These are phyloP conservation scores for Panzeria rudis DNA, from an alignment of 2,888 invertebrate genomes.

Conservation along the genomic window DNA sequence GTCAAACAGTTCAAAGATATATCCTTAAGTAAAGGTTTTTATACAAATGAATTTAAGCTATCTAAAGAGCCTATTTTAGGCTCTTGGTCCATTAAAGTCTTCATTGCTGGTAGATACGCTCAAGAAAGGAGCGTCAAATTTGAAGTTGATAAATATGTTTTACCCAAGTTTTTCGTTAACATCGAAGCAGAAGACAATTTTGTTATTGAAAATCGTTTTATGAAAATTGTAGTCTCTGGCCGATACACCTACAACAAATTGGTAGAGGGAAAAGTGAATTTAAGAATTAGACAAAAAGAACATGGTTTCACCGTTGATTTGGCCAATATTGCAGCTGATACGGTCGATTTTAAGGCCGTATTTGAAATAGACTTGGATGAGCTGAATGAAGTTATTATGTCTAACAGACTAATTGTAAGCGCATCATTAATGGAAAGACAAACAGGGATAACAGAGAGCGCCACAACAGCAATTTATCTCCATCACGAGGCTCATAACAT, in stretches of 20 bases:
- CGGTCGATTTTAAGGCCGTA: background rate
- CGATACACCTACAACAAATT: conserved; percentile 94
- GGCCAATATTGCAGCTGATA: background rate
- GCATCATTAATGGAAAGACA: conserved; percentile 1
- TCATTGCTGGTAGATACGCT: conserved; percentile 82
- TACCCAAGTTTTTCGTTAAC: conserved; percentile 95
- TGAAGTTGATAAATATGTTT: conserved; percentile 93
- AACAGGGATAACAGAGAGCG: background rate
- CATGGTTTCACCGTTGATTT: background rate
- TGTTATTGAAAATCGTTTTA: conserved; percentile 90
- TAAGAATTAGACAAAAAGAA: background rate
- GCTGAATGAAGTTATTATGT: background rate
- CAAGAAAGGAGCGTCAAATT: conserved; percentile 74
- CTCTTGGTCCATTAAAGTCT: conserved; percentile 92
- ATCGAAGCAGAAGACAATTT: conserved; percentile 92
- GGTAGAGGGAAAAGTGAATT: conserved; percentile 88
- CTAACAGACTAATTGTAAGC: background rate
- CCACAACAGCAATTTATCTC: background rate
- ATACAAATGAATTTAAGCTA: conserved; percentile 89
- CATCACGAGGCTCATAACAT: background rate
- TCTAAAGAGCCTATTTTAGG: conserved; percentile 94
- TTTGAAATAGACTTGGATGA: background rate
- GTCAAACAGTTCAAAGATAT: conserved; percentile 92
- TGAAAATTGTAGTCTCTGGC: conserved; percentile 83
- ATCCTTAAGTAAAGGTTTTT: conserved; percentile 89